These are phyloP conservation scores for Desoria tigrina DNA, from an alignment of 2,888 invertebrate genomes.

Conservation along the genomic window DNA sequence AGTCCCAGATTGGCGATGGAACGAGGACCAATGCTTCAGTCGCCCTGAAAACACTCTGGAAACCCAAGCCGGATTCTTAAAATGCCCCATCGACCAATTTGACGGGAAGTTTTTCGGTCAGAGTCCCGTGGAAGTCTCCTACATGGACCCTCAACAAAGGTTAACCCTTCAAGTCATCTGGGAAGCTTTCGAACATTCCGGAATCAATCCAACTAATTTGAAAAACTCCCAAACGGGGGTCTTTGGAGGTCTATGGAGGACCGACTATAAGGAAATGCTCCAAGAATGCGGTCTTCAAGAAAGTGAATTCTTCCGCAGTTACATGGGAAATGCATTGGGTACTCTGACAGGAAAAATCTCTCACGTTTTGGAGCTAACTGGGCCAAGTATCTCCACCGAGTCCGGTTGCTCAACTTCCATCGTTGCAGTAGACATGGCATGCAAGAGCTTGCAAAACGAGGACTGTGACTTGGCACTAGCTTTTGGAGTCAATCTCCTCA, in stretches of 20 bases:
- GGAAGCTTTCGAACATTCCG: conserved; percentile 19
- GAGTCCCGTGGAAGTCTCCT: conserved; percentile 9
- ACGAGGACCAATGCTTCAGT: conserved; percentile 4
- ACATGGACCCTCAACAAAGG: conserved; percentile 20
- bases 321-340: conserved; percentile 24
- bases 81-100: conserved; percentile 16
- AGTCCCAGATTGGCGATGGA: conserved; percentile 25
- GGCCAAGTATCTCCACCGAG: conserved; percentile 35
- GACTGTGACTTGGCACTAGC: conserved; percentile 35
- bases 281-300: conserved; percentile 9
- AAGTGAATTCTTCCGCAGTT: conserved; percentile 14
- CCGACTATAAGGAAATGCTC: conserved; percentile 16
- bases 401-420: conserved; percentile 33
- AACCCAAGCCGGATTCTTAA: conserved; percentile 18
- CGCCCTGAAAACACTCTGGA: background rate
- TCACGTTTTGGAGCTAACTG: conserved; percentile 26
- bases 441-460: conserved; percentile 9
- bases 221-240: conserved; percentile 11
- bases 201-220: conserved; percentile 10
- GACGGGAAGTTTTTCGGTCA: conserved; percentile 21
- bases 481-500: conserved; percentile 35
- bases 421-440: conserved; percentile 30
- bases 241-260: conserved; percentile 9
- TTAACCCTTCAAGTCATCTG: conserved; percentile 8
- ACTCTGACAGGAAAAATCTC: conserved; percentile 23